Evolutionary conservation across 2,888 invertebrate genomes (phyloP), one percentile per base, ranked within the genome.

Genomic region (Temnothorax unifasciatus): DNA sequence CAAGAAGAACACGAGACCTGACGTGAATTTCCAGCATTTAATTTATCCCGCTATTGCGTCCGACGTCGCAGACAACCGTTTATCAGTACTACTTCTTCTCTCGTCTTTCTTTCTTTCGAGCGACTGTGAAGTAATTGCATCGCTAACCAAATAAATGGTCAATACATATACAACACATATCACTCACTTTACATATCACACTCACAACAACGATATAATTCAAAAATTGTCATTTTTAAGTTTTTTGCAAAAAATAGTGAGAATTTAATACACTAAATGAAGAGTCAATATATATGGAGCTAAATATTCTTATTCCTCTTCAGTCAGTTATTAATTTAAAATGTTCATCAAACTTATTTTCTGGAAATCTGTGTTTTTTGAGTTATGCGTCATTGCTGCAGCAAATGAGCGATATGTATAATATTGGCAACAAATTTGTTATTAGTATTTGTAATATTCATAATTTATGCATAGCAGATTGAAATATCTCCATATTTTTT

Each of bases 11-110:
- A 74, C 38, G 25, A 59, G 74, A 75, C 71, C 75, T 54, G 54
- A 85, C 59, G 68, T 82, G 73, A 83, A 83, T 83, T 85, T 74
- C 41, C 54, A 66, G 18, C 76, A 63, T 69, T 68, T 82, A 68
- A 66, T 81, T 81, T 76, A 54, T 69, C 75, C 25, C 54, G 25
- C 83, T 83, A 74, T 76, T 64, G 63, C 82, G 44, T 18, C 76
- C 52, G 52, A 76, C 82, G 52, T 64, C 63, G 63, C 64, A 34
- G 44, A 71, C 79, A 59, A 59, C 34, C 73, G 79, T 79, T 79
- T 79, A 79, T 73, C 57, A 71, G 73, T 71, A 71, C 73, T 47
- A 34, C 71, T 79, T 71, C 44, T 38, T 44, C 6, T 47, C 34
- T 34, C 21, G 18, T 29, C 34, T 34, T 59, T 21, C 57, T 73